phyloP scores from a whole-genome alignment of 2,888 invertebrate species.

The Conus canariensis region DNA sequence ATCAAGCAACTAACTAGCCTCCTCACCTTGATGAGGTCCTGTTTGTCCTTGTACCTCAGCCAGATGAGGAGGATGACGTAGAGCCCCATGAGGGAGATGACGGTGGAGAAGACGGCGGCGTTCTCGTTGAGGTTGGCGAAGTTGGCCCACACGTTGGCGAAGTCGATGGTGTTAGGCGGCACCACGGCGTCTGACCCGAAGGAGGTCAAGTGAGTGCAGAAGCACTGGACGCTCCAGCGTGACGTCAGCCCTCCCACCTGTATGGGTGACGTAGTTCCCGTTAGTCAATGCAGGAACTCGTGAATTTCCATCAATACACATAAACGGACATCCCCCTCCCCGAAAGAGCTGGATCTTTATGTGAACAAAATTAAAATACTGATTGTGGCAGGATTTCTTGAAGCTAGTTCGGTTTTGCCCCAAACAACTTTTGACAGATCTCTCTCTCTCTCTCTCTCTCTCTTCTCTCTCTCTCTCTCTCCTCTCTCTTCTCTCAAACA shows the following conservation, averaged over 20 bases:
- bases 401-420: no score
- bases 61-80: slow-evolving; percentile 74
- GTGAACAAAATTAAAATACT: no score
- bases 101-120: slow-evolving; percentile 77
- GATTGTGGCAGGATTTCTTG: no score
- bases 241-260: slow-evolving; percentile 75
- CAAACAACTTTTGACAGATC: no score
- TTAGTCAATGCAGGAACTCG: not conserved
- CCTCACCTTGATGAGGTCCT: slow-evolving; percentile 75
- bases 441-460: no score
- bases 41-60: slow-evolving; percentile 76
- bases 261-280: not conserved
- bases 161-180: slow-evolving; percentile 78
- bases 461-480: no score
- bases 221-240: slow-evolving; percentile 71
- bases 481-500: no score
- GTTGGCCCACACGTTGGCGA: slow-evolving; percentile 77
- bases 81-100: slow-evolving; percentile 71
- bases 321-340: no score
- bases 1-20: no score
- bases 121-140: slow-evolving; percentile 77
- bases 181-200: slow-evolving; percentile 78
- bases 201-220: slow-evolving; percentile 77
- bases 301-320: not conserved
- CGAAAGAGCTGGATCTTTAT: no score